Percentiles rank a stretch among this genome's conserved stretches.
phyloP scores from a whole-genome alignment of 2,113 vertebrate genomes.

The Buteo buteo region DNA sequence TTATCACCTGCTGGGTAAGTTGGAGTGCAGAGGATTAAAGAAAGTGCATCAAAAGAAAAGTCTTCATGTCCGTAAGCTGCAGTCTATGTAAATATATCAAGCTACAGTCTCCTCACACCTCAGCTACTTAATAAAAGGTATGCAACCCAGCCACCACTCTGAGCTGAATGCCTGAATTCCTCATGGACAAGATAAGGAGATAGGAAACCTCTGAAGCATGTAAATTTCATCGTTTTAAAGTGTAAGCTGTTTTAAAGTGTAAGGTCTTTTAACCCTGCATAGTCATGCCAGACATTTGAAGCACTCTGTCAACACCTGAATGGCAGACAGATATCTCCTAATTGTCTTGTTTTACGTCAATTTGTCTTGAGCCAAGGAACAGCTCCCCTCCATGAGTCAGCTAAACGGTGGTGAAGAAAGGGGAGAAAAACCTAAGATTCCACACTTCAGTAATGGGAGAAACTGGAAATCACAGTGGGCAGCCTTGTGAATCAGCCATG shows the following conservation, averaged over 20 bases:
- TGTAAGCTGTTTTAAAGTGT: conserved; percentile 37
- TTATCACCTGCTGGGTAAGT: background rate
- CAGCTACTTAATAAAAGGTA: conserved; percentile 59
- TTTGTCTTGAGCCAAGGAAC: background rate
- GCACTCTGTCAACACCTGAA: background rate
- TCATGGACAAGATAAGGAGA: conserved; percentile 65
- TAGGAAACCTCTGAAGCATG: conserved; percentile 69
- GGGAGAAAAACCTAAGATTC: background rate
- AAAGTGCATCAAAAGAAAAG: conserved; percentile 1
- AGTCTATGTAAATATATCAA: conserved; percentile 9
- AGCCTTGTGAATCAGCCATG: background rate
- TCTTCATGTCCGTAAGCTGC: background rate
- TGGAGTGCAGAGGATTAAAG: background rate
- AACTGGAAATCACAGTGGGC: background rate
- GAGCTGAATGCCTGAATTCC: conserved; percentile 67
- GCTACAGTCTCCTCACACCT: conserved; percentile 66
- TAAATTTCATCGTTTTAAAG: conserved; percentile 66
- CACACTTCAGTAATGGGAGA: background rate
- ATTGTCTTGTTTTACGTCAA: background rate
- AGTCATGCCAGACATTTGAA: background rate
- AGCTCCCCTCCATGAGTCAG: background rate
- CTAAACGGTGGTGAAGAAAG: background rate
- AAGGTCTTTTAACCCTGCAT: conserved; percentile 45
- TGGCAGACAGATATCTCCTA: background rate
- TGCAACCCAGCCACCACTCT: conserved; percentile 59